Evolutionary conservation across 2,113 vertebrate species (phyloP).

Genomic region (Lophura nycthemera): DNA sequence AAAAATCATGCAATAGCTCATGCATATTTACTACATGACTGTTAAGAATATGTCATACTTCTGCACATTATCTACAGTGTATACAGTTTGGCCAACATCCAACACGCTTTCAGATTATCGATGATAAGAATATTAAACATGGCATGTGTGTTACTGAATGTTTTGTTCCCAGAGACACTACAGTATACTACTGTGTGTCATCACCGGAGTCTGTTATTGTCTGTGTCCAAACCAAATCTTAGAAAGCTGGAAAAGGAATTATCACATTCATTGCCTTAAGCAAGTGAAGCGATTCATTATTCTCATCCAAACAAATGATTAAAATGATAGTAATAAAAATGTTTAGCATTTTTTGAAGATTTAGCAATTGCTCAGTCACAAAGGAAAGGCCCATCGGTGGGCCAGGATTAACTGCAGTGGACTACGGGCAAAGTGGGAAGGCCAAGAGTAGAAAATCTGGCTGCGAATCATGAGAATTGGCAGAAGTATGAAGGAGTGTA

Average conservation of each 20-base stretch:
- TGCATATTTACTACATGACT: slow-evolving; percentile 28
- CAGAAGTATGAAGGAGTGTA: neutral
- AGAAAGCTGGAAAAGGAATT: slow-evolving; percentile 8
- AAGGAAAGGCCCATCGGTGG: neutral
- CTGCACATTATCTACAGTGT: neutral
- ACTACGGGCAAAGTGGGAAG: neutral
- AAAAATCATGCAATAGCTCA: slow-evolving; percentile 21
- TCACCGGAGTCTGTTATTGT: neutral
- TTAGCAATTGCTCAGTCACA: neutral
- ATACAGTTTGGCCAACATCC: slow-evolving; percentile 27
- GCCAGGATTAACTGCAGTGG: neutral
- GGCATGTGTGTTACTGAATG: neutral
- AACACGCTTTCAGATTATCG: slow-evolving; percentile 36
- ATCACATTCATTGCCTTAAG: neutral
- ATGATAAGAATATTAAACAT: slow-evolving; percentile 58
- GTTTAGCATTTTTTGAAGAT: neutral
- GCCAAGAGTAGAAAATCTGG: neutral
- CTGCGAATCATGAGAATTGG: neutral
- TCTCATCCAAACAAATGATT: slow-evolving; percentile 30
- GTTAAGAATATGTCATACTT: neutral
- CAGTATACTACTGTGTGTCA: neutral
- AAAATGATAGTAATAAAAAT: neutral
- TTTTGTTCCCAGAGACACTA: neutral
- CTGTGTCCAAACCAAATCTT: neutral
- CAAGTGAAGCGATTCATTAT: neutral